Conservation (phyloP, 2,113 vertebrate genomes). For the Thalassarche chlororhynchos region DNA sequence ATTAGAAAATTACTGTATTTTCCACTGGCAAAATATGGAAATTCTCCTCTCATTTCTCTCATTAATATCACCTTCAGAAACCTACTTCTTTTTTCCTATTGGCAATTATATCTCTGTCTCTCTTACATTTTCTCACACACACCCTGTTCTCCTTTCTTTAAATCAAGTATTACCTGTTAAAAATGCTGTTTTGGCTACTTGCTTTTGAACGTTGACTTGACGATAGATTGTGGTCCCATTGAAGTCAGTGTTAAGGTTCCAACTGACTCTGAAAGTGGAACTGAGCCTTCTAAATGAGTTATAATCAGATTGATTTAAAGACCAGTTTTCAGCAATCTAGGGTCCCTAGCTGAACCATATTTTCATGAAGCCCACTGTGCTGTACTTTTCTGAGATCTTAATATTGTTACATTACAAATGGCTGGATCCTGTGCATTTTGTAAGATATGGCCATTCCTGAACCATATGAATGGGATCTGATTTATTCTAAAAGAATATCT, state of each 20-base stretch:
- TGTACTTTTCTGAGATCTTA: neutral
- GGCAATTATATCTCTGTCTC: neutral
- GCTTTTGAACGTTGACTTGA: neutral
- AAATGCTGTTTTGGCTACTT: neutral
- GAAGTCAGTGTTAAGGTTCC: neutral
- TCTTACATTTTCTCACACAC: neutral
- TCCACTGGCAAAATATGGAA: neutral
- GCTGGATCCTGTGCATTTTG: neutral
- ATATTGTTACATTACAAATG: neutral
- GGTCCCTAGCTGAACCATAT: neutral
- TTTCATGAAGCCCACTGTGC: neutral
- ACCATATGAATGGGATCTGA: neutral
- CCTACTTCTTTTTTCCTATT: neutral
- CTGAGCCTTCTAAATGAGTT: neutral
- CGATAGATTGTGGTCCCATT: neutral
- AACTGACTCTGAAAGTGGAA: neutral
- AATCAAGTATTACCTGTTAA: neutral
- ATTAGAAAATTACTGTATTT: neutral
- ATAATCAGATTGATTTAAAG: neutral
- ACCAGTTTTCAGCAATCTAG: neutral
- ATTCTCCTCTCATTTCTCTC: neutral
- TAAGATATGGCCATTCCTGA: neutral
- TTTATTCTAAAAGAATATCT: neutral
- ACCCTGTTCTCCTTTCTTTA: neutral
- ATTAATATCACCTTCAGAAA: neutral